Evolutionary conservation across 2,797 vertebrate species (phyloP), one percentile per base, ranked within the genome.

Genomic region (Acanthurus leucopareius): DNA sequence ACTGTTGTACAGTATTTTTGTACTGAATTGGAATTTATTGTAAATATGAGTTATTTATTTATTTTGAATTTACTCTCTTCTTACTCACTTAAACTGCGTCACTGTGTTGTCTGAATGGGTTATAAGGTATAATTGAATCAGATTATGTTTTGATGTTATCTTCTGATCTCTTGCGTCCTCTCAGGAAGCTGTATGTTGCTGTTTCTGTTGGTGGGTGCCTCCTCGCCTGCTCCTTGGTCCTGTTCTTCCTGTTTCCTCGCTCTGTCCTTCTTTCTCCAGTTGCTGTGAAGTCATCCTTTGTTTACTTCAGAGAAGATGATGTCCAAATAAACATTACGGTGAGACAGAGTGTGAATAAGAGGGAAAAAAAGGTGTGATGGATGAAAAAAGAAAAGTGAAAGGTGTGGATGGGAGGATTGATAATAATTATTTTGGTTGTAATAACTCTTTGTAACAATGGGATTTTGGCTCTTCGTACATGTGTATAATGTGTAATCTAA

Each of bases 161-260:
- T 52, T 17, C 25, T 25, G 25, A 25, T 25, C 25, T 25, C 25
- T 25, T 25, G 25, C 3, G 25, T 28, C 44, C 59, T 4, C 32
- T 25, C 90, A 96, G 96, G 93, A 96, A 96, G 85, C 85, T 94
- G 56, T 96, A 92, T 0, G 94, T 96, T 2, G 86, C 73, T 3
- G 79, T 95, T 72, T 92, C 95, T 0, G 93, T 96, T 45, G 63
- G 77, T 1, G 19, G 89, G 69, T 96, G 95, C 85, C 83, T 96
- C 79, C 58, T 95, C 88, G 79, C 81, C 56, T 89, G 93, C 2
- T 70, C 84, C 45, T 77, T 94, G 68, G 70, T 92, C 22, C n/a
- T 95, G 72, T 96, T 95, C 85, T 95, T 96, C 93, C 89, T 96
- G 71, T 96, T 95, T 65, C 95, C 95, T 0, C 94, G 94, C 19